Base-by-base conservation (phyloP, 2,888 invertebrate genomes). In the Cetonia aurata region DNA sequence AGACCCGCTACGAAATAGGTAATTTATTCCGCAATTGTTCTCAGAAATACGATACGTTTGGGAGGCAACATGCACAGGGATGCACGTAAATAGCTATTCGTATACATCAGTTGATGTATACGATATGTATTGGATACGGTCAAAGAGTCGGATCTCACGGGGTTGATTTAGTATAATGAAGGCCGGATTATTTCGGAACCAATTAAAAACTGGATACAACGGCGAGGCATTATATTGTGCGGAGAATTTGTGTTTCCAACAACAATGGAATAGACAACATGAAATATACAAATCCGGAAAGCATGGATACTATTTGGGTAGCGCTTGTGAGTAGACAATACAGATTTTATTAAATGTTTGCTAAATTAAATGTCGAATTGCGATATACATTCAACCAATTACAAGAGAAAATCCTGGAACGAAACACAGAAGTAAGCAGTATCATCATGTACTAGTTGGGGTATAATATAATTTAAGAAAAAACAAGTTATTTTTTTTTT, bases 11-110 rank as follows among this genome's bases (percentile, higher is more conserved):
- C 53, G 62, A 52, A 62, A 56, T 57, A 57, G 62, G 62, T 69
- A 69, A 69, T 69, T 69, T 69, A 69, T 69, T 69, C 53, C 44
- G 60, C 60, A 53, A 69, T 69, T 69, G 69, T 69, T 69, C 59
- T 60, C 59, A 59, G 69, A 50, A 59, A 69, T 59, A 59, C 69
- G 60, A 69, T 60, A 69, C 60, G 53, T 62, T 69, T 69, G 53
- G 62, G 55, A 69, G 33, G 69, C 44, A 53, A 69, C 33, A 65
- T 17, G n/a, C n/a, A 57, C 17, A 44, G 17, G 19, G 19, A 19
- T 42, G 13, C 57, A 37, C 37, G 37, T 37, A 37, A 37, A 37
- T 37, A 8, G 37, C 37, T 37, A 37, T 37, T 37, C 37, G 37
- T 37, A 37, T 37, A 37, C 37, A 37, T 37, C 25, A 4, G 25